Evolutionary conservation across 2,113 vertebrate species (phyloP), one percentile per base, ranked within the genome.

Genomic region (Tapirus terrestris): DNA sequence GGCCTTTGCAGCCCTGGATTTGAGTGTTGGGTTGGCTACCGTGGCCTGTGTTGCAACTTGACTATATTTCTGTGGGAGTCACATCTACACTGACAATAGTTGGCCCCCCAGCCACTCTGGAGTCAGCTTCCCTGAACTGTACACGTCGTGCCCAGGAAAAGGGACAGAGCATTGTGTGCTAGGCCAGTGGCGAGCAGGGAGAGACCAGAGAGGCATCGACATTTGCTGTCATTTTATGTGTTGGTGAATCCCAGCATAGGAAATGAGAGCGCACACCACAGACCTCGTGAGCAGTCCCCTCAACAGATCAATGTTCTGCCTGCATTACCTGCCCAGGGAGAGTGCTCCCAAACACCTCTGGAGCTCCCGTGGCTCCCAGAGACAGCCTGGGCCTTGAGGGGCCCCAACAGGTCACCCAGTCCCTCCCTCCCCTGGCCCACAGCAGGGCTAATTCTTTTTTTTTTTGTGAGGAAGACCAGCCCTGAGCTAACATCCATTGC

Each of bases 1-100:
- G 27, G 36, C 33, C 48, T 77, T n/a, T 1, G n/a, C 2, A 2
- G 43, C 9, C 1, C 67, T 29, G 8, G 60, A 48, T 13, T 11
- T 21, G 1, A 8, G 23, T 1, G 1, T 7, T 7, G 58, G 17
- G 21, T 65, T 0, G 0, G 31, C 21, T 31, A 0, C 5, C 0
- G 1, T 21, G 56, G 48, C 39, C 61, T 33, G 1, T 8, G 60
- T 0, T 14, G 7, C 2, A 2, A 7, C 18, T 0, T 1, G 13
- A 5, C 3, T 3, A 5, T 25, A 4, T 43, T 65, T 65, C 18
- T n/a, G 1, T 53, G 82, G 25, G 14, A n/a, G 16, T 10, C 36
- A 0, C 0, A 1, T 36, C 31, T 31, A 31, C 17, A 7, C 8
- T 0, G 68, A 31, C 17, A 25, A 6, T 4, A 25, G 18, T 14